Evolutionary conservation across 2,113 vertebrate species (phyloP).

Genomic region (Mus pahari): DNA sequence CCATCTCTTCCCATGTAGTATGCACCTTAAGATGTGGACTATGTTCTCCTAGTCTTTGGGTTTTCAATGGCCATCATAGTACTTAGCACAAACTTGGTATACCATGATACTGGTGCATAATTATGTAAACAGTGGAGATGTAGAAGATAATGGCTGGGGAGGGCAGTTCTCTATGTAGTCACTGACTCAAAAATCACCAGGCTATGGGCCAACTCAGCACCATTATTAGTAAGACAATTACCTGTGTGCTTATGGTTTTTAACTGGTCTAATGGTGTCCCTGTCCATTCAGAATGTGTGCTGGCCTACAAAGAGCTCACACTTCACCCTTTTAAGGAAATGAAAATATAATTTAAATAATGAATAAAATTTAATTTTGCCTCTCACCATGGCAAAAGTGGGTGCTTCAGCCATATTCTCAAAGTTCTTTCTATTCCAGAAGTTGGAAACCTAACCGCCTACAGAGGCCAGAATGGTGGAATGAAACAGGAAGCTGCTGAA

Average conservation of each 20-base stretch:
- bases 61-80: neutral
- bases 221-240: neutral
- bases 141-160: neutral
- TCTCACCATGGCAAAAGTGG: neutral
- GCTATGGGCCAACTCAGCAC: neutral
- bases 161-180: neutral
- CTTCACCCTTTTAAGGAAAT: constrained; percentile 12
- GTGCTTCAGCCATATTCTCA: constrained; percentile 48
- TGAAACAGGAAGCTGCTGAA: constrained; percentile 71
- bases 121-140: neutral
- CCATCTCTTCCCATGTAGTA: neutral
- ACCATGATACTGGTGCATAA: neutral
- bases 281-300: neutral
- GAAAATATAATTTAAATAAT: neutral
- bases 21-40: neutral
- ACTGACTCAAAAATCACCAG: neutral
- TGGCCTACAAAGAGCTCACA: neutral
- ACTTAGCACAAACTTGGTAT: neutral
- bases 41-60: neutral
- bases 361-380: neutral
- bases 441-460: constrained; percentile 72
- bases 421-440: constrained; percentile 76
- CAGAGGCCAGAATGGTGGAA: constrained; percentile 73
- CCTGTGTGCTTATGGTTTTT: constrained; percentile 17
- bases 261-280: neutral